A percentile compares a stretch with the other conserved stretches of the same genome.
Evolutionary conservation across 1,140 invertebrate species (phyloP).

Genomic region (Drosophila littoralis): DNA sequence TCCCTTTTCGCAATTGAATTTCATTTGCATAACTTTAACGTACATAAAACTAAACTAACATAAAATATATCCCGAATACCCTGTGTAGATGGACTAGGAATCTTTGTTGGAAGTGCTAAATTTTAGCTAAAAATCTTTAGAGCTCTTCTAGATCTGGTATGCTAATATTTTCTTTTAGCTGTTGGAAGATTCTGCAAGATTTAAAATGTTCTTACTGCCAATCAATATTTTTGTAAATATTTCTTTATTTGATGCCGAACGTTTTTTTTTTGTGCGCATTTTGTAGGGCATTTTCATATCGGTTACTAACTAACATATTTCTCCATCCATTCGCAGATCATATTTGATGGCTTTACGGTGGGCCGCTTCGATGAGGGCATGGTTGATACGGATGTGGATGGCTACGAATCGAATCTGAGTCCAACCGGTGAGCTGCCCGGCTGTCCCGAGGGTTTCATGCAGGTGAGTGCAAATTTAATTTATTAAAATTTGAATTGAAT

Average conservation of each 20-base stretch:
- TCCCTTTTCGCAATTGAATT: slow-evolving; percentile 63
- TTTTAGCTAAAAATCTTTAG: no score
- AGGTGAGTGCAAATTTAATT: slow-evolving; percentile 84
- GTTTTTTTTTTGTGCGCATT: no score
- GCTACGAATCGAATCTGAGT: slow-evolving; percentile 80
- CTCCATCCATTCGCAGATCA: slow-evolving; percentile 86
- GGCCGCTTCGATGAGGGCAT: slow-evolving; percentile 88
- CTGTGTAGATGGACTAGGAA: background rate
- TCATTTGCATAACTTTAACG: slow-evolving; percentile 72
- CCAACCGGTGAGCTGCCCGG: slow-evolving; percentile 85
- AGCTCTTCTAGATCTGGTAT: no score
- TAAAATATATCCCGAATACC: slow-evolving; percentile 62
- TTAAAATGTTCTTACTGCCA: no score
- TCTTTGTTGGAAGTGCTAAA: no score
- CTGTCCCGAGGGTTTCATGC: slow-evolving; percentile 93
- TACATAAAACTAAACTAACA: slow-evolving; percentile 46
- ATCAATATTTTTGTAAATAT: no score
- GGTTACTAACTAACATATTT: slow-evolving; percentile 14
- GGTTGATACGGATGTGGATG: slow-evolving; percentile 82
- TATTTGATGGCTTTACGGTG: slow-evolving; percentile 93
- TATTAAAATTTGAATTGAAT: slow-evolving; percentile 71
- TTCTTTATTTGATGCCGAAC: no score
- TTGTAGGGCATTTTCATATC: background rate
- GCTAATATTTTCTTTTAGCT: no score
- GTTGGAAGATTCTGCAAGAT: no score